Evolutionary conservation across 1,140 invertebrate species (phyloP), one percentile per base, ranked within the genome.

Genomic region (Leptoteleia sp.): DNA sequence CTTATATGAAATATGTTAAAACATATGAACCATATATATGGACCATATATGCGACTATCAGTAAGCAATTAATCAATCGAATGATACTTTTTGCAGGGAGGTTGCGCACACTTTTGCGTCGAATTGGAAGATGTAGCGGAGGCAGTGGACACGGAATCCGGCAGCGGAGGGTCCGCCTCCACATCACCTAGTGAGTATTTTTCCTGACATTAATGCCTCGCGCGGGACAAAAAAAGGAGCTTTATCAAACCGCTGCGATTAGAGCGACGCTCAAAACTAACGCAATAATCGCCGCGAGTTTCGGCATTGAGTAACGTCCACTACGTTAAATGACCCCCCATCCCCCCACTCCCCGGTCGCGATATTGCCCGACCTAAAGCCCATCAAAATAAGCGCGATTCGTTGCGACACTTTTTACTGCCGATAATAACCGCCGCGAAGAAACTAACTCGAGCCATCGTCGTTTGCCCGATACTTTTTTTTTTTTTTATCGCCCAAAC

Each of bases 111-210:
- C 17, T 52, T 42, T 8, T 33, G 37, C 12, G 4, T 9, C 13
- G 38, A 59, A 37, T 11, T 40, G 19, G 76, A 73, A 40, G 48
- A 47, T 33, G 64, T 40, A 25, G 42, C n/a, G 31, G 67, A 54
- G 25, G 43, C 57, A 9, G 15, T 67, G 6, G 68, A 65, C n/a
- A 42, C 40, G 3, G 68, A 68, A n/a, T 73, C 55, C 27, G 68
- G 62, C 29, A 79, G 68, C 11, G 68, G 57, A 7, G 76, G 31
- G n/a, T 73, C 76, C 4, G 45, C 43, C 7, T 71, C 57, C 29
- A 54, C 42, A 13, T 77, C 75, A 15, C 75, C 65, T 3, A 57
- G 75, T 70, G 25, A 70, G 65, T 57, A 29, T 47, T 25, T 40
- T 2, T 5, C 2, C 5, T 22, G 5, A 7, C 1, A 4, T 29